phyloP scores from a whole-genome alignment of 2,888 invertebrate species.

The Furcula furcula region DNA sequence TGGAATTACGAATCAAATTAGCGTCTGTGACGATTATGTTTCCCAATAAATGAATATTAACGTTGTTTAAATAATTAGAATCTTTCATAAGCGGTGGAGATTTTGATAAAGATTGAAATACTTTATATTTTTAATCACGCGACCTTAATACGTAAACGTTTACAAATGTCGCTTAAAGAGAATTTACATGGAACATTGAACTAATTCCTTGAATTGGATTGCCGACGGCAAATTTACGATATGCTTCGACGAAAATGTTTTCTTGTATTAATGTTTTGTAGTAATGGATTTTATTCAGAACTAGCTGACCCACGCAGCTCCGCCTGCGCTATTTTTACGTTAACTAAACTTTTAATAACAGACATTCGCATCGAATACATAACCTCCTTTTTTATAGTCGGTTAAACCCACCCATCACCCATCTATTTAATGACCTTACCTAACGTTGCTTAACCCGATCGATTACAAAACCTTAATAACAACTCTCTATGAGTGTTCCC shows the following conservation, averaged over 20 bases:
- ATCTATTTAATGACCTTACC: no score
- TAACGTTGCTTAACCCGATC: no score
- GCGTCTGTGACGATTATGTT: constrained; percentile 38
- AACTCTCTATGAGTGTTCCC: no score
- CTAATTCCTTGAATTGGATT: neutral
- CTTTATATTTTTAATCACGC: neutral
- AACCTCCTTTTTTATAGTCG: no score
- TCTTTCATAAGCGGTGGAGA: constrained; percentile 5
- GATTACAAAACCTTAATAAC: no score
- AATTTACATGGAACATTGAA: neutral
- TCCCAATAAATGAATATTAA: constrained; percentile 43
- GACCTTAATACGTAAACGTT: neutral
- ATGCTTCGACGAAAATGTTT: neutral
- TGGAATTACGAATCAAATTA: constrained; percentile 54
- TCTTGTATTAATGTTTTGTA: no score
- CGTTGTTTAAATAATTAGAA: constrained; percentile 22
- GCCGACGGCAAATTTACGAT: constrained; percentile 1
- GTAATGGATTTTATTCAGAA: no score
- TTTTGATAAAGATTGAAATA: constrained; percentile 3
- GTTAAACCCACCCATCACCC: no score
- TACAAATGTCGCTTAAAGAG: neutral
- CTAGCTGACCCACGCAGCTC: no score
- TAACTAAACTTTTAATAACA: no score
- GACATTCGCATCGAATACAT: no score
- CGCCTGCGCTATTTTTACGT: no score